Percentiles rank a stretch among this genome's conserved stretches.
These are phyloP conservation scores for Labrus mixtus DNA, from an alignment of 2,113 vertebrate species.

Conservation along the genomic window DNA sequence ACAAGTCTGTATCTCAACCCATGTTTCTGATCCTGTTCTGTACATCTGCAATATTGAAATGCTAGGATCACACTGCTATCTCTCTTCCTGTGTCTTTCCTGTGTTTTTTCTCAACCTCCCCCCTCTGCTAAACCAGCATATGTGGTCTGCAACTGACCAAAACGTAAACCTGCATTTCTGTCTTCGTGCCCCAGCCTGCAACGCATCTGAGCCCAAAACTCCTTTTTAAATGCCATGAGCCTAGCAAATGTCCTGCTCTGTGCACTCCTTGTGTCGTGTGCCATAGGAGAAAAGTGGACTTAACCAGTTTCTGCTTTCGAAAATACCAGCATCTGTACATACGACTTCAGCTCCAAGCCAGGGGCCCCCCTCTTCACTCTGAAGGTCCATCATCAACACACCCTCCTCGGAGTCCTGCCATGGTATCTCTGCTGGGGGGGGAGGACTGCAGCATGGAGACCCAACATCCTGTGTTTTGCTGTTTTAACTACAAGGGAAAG, in stretches of 20 bases:
- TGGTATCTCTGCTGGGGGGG: constrained; percentile 68
- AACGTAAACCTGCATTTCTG: constrained; percentile 56
- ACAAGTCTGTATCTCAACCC: constrained; percentile 61
- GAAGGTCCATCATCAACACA: constrained; percentile 65
- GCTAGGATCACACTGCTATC: constrained; percentile 55
- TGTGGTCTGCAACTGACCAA: constrained; percentile 72
- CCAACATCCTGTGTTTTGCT: constrained; percentile 81
- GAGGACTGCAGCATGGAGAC: constrained; percentile 76
- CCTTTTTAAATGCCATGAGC: constrained; percentile 63
- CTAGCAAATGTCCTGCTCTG: constrained; percentile 60
- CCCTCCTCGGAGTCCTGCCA: constrained; percentile 70
- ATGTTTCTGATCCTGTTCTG: constrained; percentile 58
- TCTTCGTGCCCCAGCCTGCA: constrained; percentile 69
- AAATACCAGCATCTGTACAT: constrained; percentile 98
- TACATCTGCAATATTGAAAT: constrained; percentile 66
- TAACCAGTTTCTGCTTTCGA: constrained; percentile 74
- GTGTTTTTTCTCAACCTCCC: constrained; percentile 46
- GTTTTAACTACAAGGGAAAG: constrained; percentile 80
- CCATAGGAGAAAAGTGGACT: constrained; percentile 75
- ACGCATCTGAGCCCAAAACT: constrained; percentile 63
- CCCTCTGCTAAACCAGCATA: constrained; percentile 72
- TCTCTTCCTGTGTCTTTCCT: constrained; percentile 61
- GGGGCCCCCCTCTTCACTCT: constrained; percentile 49
- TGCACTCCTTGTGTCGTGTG: constrained; percentile 77
- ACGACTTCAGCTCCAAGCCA: constrained; percentile 81